phyloP scores from a whole-genome alignment of 2,113 vertebrate genomes.

The Dolichallabes microphthalmus region DNA sequence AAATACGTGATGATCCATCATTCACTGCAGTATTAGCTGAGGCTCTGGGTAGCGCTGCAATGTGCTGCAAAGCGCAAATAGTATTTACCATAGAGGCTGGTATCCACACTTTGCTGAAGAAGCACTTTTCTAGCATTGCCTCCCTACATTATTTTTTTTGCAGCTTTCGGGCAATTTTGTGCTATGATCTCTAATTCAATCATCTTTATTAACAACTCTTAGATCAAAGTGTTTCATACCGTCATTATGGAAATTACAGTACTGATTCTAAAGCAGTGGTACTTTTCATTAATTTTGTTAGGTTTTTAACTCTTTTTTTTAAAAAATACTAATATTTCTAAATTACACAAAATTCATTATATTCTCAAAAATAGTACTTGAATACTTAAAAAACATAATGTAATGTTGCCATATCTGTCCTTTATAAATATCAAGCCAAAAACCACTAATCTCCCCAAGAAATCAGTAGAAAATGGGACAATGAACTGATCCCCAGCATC shows the following conservation, averaged over 20 bases:
- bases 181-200: neutral
- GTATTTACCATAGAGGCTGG: neutral
- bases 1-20: constrained; percentile 1
- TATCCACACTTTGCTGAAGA: neutral
- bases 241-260: neutral
- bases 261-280: neutral
- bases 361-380: neutral
- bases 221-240: neutral
- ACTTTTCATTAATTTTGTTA: too few relatives aligned
- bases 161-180: neutral
- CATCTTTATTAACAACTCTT: neutral
- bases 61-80: constrained; percentile 1
- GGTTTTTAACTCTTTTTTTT: neutral
- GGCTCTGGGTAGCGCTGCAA: constrained; percentile 16
- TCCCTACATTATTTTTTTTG: neutral
- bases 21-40: constrained; percentile 16
- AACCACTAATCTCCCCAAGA: neutral
- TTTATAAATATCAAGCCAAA: neutral
- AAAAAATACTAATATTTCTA: too few relatives aligned
- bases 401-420: neutral
- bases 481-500: neutral
- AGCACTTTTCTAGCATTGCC: neutral
- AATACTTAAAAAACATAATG: neutral
- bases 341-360: neutral
- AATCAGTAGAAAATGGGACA: neutral